A percentile compares a stretch with the other conserved stretches of the same genome.
These are phyloP conservation scores for Itoplectis maculator DNA, from an alignment of 2,888 invertebrate genomes.

Conservation along the genomic window DNA sequence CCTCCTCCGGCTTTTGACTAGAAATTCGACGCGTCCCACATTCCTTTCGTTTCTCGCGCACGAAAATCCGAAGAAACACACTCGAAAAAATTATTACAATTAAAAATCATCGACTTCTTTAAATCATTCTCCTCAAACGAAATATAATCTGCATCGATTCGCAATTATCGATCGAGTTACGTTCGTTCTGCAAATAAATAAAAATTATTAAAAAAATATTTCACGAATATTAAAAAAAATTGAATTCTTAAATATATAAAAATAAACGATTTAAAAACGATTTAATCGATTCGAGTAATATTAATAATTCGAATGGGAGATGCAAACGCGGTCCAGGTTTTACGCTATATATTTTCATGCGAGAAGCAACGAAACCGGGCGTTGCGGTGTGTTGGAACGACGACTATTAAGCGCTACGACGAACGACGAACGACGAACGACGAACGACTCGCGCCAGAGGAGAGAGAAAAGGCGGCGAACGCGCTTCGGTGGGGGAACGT, in stretches of 20 bases:
- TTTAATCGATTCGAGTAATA: too few relatives aligned
- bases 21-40: constrained; percentile 5
- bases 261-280: too few relatives aligned
- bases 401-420: constrained; percentile 10
- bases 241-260: too few relatives aligned
- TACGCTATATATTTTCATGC: not conserved
- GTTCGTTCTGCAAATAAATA: not conserved
- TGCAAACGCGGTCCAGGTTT: not conserved
- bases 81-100: not conserved
- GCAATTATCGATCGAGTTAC: not conserved
- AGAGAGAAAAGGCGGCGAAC: constrained; percentile 34
- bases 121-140: not conserved
- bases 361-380: not conserved
- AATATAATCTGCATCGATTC: not conserved
- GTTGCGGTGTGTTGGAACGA: constrained; percentile 3
- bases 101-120: not conserved
- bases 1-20: too few relatives aligned
- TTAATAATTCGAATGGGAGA: too few relatives aligned
- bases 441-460: not conserved
- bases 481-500: constrained; percentile 56
- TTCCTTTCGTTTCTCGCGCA: not conserved
- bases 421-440: not conserved
- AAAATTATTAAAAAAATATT: too few relatives aligned
- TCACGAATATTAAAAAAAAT: too few relatives aligned
- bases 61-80: not conserved